A percentile compares a stretch with the other conserved stretches of the same genome.
Evolutionary conservation across 2,888 invertebrate species (phyloP).

Genomic region (Macaria liturata): DNA sequence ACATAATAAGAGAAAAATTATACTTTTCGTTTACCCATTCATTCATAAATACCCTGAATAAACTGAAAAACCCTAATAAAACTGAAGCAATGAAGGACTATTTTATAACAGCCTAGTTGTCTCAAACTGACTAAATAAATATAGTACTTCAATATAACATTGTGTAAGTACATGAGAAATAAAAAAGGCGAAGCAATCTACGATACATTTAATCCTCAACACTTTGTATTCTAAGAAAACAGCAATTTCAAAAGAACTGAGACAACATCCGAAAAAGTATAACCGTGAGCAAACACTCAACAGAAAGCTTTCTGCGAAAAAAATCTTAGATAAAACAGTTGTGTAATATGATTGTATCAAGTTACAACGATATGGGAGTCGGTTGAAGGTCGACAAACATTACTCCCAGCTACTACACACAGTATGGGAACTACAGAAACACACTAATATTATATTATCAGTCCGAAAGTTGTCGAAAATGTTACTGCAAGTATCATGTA

Average conservation of each 20-base stretch:
- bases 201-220: constrained; percentile 8
- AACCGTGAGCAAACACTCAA: constrained; percentile 30
- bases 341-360: constrained; percentile 36
- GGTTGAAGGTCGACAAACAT: constrained; percentile 35
- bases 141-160: too few relatives aligned
- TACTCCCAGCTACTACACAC: constrained; percentile 18
- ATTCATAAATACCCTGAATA: too few relatives aligned
- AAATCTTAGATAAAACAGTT: constrained; percentile 35
- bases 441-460: neutral
- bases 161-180: too few relatives aligned
- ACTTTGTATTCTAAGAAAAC: constrained; percentile 20
- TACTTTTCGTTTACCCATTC: too few relatives aligned
- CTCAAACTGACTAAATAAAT: too few relatives aligned
- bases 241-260: constrained; percentile 27
- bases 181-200: too few relatives aligned
- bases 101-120: too few relatives aligned
- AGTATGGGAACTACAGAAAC: constrained; percentile 7
- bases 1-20: too few relatives aligned
- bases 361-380: constrained; percentile 38
- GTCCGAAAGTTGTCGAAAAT: too few relatives aligned
- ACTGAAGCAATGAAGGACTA: too few relatives aligned
- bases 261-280: constrained; percentile 23
- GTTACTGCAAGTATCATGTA: too few relatives aligned
- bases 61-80: too few relatives aligned
- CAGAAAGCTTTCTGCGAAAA: constrained; percentile 35